Base-by-base conservation (phyloP, 2,888 invertebrate genomes). In the Sphaeridia pumilis region DNA sequence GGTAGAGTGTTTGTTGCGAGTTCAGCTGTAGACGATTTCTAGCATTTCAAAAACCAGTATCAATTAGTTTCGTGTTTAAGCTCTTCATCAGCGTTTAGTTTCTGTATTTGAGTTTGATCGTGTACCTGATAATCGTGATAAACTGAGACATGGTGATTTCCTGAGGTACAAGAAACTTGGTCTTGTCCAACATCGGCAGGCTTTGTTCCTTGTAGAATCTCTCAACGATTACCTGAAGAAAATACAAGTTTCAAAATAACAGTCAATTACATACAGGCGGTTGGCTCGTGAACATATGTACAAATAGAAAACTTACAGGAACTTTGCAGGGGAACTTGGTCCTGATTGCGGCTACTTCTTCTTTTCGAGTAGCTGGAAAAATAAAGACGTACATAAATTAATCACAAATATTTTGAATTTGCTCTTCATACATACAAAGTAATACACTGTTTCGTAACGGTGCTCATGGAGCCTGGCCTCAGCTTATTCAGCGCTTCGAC, bases 61-160 rank as follows among this genome's bases (percentile, higher is more conserved):
- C 20, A 4, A 48, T 4, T 4, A 17, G 21, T 46, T 5, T 49
- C 46, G 42, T 7, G 21, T 22, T 7, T 26, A 31, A 51, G 17
- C 28, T 20, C 12, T 31, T n/a, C 20, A 12, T 21, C 20, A 7
- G 41, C 34, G 43, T 41, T 22, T 14, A 20, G 44, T 14, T 17
- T 17, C 7, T 41, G 17, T 17, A 12, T 20, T 17, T 42, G 22
- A 4, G 22, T 21, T 42, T 20, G 7, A 10, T 38, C 43, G 69
- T 71, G 73, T 74, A 87, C 87, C 84, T 83, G 71, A 89, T 84
- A 56, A 89, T 84, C 57, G 83, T 82, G 64, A 86, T 76, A 68
- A 90, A 85, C 71, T 89, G 88, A 46, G 87, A 87, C 80, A 89
- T 84, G 0, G 87, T 84, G 44, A 88, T 79, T 69, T 88, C 88